Conservation (phyloP, 2,888 invertebrate species). For the Mythimna vitellina region DNA sequence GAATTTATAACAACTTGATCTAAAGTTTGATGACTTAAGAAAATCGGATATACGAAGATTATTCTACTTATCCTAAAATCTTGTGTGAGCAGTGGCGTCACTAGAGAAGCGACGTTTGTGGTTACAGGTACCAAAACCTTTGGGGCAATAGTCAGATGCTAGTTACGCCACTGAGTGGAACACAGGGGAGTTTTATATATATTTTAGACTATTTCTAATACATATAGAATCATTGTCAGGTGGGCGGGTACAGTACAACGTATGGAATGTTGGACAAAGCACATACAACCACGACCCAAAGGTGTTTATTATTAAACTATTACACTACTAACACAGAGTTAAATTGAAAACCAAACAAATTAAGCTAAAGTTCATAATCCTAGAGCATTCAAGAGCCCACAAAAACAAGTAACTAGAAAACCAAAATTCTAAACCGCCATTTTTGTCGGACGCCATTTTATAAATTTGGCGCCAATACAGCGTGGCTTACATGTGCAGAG, state of each 20-base stretch:
- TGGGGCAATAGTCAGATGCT: constrained; percentile 44
- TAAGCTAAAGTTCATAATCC: constrained; percentile 1
- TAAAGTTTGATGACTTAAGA: constrained; percentile 16
- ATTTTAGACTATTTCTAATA: constrained; percentile 45
- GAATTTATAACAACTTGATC: neutral
- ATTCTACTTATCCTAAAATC: constrained; percentile 38
- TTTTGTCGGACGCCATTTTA: constrained; percentile 24
- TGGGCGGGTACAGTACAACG: constrained; percentile 49
- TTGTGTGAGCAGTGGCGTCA: constrained; percentile 48
- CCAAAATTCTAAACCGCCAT: constrained; percentile 26
- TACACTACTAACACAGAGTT: neutral
- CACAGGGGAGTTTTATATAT: constrained; percentile 4
- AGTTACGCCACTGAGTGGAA: constrained; percentile 47
- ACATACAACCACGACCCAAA: constrained; percentile 40
- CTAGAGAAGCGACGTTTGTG: constrained; percentile 17
- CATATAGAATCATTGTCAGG: constrained; percentile 37
- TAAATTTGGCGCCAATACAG: constrained; percentile 21
- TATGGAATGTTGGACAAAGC: constrained; percentile 52
- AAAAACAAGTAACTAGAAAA: constrained; percentile 2
- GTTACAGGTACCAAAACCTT: constrained; percentile 18
- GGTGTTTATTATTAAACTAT: constrained; percentile 10
- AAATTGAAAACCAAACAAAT: neutral
- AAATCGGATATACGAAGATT: constrained; percentile 28
- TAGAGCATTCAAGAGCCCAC: neutral
- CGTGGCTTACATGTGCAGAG: constrained; percentile 50